Evolutionary conservation across 2,113 vertebrate species (phyloP).

Genomic region (Crotalus helleri): DNA sequence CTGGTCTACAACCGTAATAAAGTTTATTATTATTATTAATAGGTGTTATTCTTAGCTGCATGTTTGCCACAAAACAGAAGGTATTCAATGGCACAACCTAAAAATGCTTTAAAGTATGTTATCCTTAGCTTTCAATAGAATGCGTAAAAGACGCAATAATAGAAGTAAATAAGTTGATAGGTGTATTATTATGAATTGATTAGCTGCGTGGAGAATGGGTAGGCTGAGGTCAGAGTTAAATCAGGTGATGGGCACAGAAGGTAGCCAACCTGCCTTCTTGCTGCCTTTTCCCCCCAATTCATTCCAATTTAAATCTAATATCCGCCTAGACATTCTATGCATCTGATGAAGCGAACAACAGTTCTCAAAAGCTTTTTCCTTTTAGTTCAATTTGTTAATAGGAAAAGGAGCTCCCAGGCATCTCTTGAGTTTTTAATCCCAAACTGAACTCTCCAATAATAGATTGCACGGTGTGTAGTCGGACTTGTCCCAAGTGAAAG

Average conservation of each 20-base stretch:
- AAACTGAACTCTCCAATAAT: not conserved
- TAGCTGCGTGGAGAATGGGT: not conserved
- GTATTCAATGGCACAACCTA: not conserved
- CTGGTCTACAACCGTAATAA: too few species aligned
- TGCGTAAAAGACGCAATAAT: not conserved
- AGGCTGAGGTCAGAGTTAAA: not conserved
- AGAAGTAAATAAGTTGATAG: not conserved
- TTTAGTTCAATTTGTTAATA: not conserved
- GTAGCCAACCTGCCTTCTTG: not conserved
- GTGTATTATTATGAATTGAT: not conserved
- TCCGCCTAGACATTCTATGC: not conserved
- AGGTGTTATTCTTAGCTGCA: not conserved
- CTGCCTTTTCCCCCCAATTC: not conserved
- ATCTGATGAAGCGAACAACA: not conserved
- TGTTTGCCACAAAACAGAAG: not conserved
- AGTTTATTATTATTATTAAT: not conserved
- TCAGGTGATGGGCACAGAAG: not conserved
- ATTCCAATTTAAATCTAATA: not conserved
- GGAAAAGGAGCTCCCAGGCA: not conserved
- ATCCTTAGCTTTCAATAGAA: not conserved
- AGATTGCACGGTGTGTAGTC: not conserved
- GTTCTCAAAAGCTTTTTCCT: not conserved
- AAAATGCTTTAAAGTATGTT: not conserved
- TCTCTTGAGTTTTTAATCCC: not conserved
- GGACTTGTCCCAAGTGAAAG: not conserved